Percentiles rank a stretch among this genome's conserved stretches.
Conservation (phyloP, 2,113 vertebrate species). For the Hymenochirus boettgeri region DNA sequence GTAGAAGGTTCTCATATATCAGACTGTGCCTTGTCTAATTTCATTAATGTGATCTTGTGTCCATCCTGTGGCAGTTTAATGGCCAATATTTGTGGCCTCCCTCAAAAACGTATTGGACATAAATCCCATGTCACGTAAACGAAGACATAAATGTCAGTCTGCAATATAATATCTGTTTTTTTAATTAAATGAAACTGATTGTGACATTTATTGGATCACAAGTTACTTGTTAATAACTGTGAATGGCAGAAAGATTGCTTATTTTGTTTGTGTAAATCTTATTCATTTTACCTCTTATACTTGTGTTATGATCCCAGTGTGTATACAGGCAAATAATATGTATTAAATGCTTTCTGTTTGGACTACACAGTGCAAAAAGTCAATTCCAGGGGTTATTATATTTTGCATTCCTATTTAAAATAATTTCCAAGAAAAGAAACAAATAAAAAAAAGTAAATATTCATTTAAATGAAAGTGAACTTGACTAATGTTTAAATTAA, state of each 20-base stretch:
- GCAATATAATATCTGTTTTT: constrained; percentile 89
- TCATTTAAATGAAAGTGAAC: no score
- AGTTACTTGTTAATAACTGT: constrained; percentile 77
- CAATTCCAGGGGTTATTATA: no score
- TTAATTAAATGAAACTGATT: constrained; percentile 93
- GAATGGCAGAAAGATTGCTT: constrained; percentile 63
- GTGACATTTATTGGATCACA: constrained; percentile 85
- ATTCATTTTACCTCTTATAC: constrained; percentile 58
- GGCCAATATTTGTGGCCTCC: constrained; percentile 85
- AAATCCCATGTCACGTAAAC: constrained; percentile 79
- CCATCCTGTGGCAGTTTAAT: constrained; percentile 84
- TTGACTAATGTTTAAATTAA: no score
- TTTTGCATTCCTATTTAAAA: no score
- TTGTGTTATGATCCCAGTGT: constrained; percentile 50
- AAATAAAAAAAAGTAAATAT: no score
- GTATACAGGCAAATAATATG: constrained; percentile 15
- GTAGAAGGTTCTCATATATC: constrained; percentile 57
- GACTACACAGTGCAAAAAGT: not conserved
- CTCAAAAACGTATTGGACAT: constrained; percentile 74
- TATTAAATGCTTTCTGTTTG: not conserved
- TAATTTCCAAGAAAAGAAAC: no score
- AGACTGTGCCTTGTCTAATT: constrained; percentile 74
- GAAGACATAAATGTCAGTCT: constrained; percentile 82
- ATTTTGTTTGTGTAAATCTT: constrained; percentile 64
- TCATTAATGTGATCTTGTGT: constrained; percentile 82